Evolutionary conservation across 2,888 invertebrate genomes (phyloP).

Genomic region (Drosophila vallismaia): DNA sequence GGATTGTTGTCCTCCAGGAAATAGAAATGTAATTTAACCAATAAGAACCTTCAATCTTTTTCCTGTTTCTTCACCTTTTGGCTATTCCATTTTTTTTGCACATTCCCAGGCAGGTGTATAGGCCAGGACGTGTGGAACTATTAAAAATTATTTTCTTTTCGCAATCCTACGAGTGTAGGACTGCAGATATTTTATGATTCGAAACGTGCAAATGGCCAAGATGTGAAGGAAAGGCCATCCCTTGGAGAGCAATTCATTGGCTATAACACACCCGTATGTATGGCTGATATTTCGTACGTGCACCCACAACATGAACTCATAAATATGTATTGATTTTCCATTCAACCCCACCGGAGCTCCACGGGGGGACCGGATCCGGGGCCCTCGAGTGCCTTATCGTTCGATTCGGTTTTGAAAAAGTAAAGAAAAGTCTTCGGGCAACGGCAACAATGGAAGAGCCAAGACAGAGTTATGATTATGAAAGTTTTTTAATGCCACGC

Average conservation of each 20-base stretch:
- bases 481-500: conserved; percentile 61
- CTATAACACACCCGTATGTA: conserved; percentile 43
- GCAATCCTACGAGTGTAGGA: conserved; percentile 33
- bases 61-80: too few species aligned
- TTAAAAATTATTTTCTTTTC: conserved; percentile 47
- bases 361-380: not conserved
- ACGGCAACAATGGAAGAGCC: conserved; percentile 51
- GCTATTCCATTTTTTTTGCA: not conserved
- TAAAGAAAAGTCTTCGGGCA: conserved; percentile 50
- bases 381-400: conserved; percentile 20
- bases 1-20: not conserved
- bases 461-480: conserved; percentile 73
- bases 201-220: conserved; percentile 43
- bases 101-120: conserved; percentile 18
- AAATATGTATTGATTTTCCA: conserved; percentile 78
- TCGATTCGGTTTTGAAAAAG: conserved; percentile 8
- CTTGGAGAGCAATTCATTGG: conserved; percentile 20
- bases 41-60: not conserved
- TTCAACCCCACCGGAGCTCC: conserved; percentile 44
- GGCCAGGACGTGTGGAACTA: conserved; percentile 35
- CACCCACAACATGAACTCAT: conserved; percentile 71
- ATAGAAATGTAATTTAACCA: not conserved
- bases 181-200: conserved; percentile 49
- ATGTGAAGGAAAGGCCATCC: conserved; percentile 13
- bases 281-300: conserved; percentile 66